Conservation (phyloP, 2,113 vertebrate species). For the Boleophthalmus pectinirostris region DNA sequence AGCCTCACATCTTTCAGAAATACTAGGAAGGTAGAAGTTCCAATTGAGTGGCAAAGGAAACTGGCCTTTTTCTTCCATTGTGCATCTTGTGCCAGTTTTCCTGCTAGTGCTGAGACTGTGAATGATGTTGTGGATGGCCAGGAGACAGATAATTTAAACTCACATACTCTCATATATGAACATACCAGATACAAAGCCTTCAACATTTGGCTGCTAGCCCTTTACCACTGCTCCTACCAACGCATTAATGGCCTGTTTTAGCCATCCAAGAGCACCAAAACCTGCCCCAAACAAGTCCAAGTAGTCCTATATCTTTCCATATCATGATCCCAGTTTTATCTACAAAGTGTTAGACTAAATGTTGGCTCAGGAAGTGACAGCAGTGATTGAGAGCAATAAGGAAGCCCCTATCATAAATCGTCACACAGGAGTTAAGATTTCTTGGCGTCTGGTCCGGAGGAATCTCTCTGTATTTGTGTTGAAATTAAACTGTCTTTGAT, state of each 20-base stretch:
- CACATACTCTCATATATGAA: slow-evolving; percentile 14
- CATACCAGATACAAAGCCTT: slow-evolving; percentile 50
- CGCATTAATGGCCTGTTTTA: slow-evolving; percentile 67
- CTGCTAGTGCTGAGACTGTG: slow-evolving; percentile 57
- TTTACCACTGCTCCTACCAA: slow-evolving; percentile 67
- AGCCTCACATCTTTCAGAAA: slow-evolving; percentile 26
- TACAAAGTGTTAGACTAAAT: neutral
- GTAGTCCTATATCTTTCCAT: slow-evolving; percentile 50
- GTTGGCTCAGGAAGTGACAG: slow-evolving; percentile 68
- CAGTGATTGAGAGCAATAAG: slow-evolving; percentile 50
- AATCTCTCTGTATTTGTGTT: slow-evolving; percentile 75
- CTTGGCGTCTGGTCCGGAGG: slow-evolving; percentile 61
- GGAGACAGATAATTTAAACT: slow-evolving; percentile 55
- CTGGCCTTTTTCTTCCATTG: slow-evolving; percentile 46
- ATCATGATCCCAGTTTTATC: slow-evolving; percentile 32
- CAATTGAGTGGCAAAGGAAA: slow-evolving; percentile 43
- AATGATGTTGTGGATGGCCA: slow-evolving; percentile 65
- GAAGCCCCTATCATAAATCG: slow-evolving; percentile 61
- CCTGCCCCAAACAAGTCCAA: slow-evolving; percentile 55
- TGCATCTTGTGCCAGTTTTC: slow-evolving; percentile 45
- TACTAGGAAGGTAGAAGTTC: slow-evolving; percentile 37
- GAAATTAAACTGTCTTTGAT: slow-evolving; percentile 73
- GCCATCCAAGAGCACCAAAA: slow-evolving; percentile 61
- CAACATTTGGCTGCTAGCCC: slow-evolving; percentile 49
- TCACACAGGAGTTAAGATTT: slow-evolving; percentile 35